Conservation (phyloP, 2,888 invertebrate genomes). For the Hipparchia semele region DNA sequence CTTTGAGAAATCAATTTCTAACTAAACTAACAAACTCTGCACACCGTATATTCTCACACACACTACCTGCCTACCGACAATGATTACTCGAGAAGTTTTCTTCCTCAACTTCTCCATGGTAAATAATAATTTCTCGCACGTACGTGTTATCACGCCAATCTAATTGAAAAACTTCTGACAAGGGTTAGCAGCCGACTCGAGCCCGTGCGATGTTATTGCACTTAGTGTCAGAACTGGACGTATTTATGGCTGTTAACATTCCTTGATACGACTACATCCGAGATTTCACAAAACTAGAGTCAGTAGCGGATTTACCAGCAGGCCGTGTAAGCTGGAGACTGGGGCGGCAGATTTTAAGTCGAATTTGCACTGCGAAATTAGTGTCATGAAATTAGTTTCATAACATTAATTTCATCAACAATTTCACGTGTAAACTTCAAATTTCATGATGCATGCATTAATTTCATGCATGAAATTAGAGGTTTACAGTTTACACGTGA, state of each 20-base stretch:
- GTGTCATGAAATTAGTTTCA: no score
- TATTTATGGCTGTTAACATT: constrained; percentile 38
- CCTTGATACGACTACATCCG: constrained; percentile 22
- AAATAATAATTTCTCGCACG: constrained; percentile 56
- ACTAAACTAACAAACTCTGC: neutral
- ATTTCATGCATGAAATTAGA: no score
- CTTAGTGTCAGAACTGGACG: constrained; percentile 39
- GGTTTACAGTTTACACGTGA: no score
- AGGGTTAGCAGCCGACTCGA: constrained; percentile 39
- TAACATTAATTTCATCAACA: no score
- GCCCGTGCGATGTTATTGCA: constrained; percentile 43
- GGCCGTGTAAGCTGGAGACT: no score
- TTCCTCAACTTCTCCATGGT: constrained; percentile 54
- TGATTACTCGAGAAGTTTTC: constrained; percentile 18
- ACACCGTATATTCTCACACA: constrained; percentile 3
- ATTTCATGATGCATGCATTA: no score
- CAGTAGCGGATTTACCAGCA: no score
- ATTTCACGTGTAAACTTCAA: no score
- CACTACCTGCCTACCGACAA: neutral
- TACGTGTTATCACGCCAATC: constrained; percentile 60
- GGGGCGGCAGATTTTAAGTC: no score
- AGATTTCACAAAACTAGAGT: neutral
- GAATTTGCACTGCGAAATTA: no score
- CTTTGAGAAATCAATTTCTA: neutral
- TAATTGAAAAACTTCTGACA: constrained; percentile 75